Conservation (phyloP, 2,797 vertebrate genomes). For the Uromys caudimaculatus region DNA sequence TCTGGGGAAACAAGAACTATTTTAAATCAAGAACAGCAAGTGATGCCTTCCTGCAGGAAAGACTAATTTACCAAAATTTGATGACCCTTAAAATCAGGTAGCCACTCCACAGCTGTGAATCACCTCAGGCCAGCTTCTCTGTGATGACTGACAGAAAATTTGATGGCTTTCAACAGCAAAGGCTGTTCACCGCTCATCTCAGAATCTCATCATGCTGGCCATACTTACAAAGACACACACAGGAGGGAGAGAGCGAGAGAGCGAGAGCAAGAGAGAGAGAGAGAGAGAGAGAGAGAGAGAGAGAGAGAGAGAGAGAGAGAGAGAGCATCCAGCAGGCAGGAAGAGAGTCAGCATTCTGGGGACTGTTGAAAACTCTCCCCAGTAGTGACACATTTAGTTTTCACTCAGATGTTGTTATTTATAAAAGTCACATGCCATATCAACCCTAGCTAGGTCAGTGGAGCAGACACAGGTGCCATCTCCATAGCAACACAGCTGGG, state of each 20-base stretch:
- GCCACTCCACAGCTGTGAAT: background rate
- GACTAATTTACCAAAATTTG: background rate
- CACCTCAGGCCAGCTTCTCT: background rate
- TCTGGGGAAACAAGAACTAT: background rate
- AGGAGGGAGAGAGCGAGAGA: too few species aligned
- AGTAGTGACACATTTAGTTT: background rate
- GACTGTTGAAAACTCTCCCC: background rate
- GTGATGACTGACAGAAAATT: background rate
- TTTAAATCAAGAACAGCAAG: constrained; percentile 31
- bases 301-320: background rate
- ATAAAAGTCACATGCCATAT: background rate
- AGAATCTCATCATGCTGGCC: rapidly evolving
- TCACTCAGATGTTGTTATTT: background rate
- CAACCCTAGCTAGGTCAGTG: background rate
- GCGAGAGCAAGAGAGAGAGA: too few species aligned
- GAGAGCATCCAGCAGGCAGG: background rate
- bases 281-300: background rate
- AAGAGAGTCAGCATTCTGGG: background rate
- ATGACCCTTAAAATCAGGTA: background rate
- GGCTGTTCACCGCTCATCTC: background rate
- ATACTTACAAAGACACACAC: background rate
- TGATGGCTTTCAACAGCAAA: background rate
- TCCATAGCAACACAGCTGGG: background rate
- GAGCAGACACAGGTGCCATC: background rate
- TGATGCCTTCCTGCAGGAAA: background rate